These are phyloP conservation scores for Cladorhizidae sp. DNA, from an alignment of 37 sponge, comb jelly and placozoan species.

Conservation along the genomic window DNA sequence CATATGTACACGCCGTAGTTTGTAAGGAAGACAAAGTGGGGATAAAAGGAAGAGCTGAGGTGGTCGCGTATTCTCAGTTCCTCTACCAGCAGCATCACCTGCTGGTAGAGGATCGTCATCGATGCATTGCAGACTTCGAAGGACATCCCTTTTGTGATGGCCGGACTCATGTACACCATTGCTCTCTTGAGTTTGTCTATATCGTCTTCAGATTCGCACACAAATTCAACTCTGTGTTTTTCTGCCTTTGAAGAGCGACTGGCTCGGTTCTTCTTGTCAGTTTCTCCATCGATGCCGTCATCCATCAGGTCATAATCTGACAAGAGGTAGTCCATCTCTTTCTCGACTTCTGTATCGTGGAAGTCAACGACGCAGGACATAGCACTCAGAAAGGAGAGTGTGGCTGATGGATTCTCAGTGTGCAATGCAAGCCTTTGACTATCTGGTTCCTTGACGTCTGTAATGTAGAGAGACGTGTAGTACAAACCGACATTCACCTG, in stretches of 20 bases:
- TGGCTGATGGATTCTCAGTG: conserved; percentile 23
- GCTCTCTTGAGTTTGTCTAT: conserved; percentile 28
- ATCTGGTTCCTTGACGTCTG: background rate
- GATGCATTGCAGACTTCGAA: background rate
- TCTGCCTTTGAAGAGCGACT: background rate
- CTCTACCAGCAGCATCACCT: conserved; percentile 53
- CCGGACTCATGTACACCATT: conserved; percentile 8
- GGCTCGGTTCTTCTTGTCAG: background rate
- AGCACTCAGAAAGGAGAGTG: conserved; percentile 37
- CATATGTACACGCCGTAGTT: conserved; percentile 60
- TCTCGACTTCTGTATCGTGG: conserved; percentile 25
- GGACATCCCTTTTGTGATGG: conserved; percentile 2
- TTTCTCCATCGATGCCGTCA: background rate
- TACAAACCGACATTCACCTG: conserved; percentile 47
- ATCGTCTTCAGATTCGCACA: background rate
- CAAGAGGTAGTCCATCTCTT: conserved; percentile 26
- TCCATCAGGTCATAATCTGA: conserved; percentile 36
- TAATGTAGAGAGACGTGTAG: conserved; percentile 22
- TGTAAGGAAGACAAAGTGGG: conserved; percentile 52
- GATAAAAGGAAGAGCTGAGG: conserved; percentile 6
- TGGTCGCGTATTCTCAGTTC: conserved; percentile 19
- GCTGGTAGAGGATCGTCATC: conserved; percentile 30
- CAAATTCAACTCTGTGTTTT: conserved; percentile 11
- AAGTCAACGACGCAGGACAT: conserved; percentile 20
- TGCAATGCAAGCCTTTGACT: background rate